Evolutionary conservation across 1,140 invertebrate genomes (phyloP).

Genomic region (Palaemon carinicauda): DNA sequence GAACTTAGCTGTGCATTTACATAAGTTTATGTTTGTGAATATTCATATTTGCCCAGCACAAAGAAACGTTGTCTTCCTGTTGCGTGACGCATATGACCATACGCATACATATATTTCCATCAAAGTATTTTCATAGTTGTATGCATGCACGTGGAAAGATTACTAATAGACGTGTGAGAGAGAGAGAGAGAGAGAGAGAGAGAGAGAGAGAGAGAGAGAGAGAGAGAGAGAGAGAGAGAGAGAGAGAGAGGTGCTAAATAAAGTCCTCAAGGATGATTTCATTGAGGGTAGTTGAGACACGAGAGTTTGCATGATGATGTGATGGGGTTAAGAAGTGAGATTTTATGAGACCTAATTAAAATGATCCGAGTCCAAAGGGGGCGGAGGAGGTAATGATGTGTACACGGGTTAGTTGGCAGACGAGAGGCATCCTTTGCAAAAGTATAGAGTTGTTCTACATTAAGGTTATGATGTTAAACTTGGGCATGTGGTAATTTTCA

Average conservation of each 20-base stretch:
- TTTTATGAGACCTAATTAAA: neutral
- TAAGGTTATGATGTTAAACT: too few relatives aligned
- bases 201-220: constrained; percentile 17
- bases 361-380: neutral
- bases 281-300: neutral
- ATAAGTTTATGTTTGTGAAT: too few relatives aligned
- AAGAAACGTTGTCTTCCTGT: neutral
- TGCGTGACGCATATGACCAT: neutral
- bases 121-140: too few relatives aligned
- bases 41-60: too few relatives aligned
- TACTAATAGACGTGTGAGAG: neutral
- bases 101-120: neutral
- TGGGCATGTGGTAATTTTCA: too few relatives aligned
- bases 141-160: neutral
- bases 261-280: neutral
- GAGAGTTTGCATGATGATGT: neutral
- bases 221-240: constrained; percentile 11
- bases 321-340: neutral
- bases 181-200: constrained; percentile 16
- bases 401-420: neutral
- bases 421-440: neutral
- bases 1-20: too few relatives aligned
- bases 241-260: neutral
- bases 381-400: neutral
- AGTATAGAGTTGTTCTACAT: too few relatives aligned